phyloP scores from a whole-genome alignment of 1,140 invertebrate species.

The Leptoteleia sp. region DNA sequence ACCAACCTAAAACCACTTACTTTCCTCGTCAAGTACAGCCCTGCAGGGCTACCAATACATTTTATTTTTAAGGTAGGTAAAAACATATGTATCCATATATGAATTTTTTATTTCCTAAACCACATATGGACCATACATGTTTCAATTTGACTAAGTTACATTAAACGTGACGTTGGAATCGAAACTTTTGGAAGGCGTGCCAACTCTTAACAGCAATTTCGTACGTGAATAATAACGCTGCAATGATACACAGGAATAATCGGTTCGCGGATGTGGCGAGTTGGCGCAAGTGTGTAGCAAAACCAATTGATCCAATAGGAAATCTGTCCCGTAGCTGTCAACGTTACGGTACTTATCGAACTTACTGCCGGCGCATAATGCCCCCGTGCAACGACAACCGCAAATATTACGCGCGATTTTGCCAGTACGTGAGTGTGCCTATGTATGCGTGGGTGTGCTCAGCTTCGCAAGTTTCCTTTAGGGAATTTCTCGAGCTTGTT shows the following conservation, averaged over 20 bases:
- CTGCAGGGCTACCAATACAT: too few relatives aligned
- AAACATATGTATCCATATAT: too few relatives aligned
- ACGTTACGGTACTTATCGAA: neutral
- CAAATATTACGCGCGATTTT: constrained; percentile 7
- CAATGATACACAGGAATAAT: neutral
- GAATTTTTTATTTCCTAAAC: too few relatives aligned
- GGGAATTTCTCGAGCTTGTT: constrained; percentile 33
- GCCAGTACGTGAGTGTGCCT: too few relatives aligned
- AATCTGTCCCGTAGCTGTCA: neutral
- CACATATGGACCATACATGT: too few relatives aligned
- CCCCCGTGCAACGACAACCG: too few relatives aligned
- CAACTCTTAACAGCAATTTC: neutral
- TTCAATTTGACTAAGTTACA: too few relatives aligned
- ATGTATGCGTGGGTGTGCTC: constrained; percentile 19
- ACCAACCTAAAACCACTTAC: too few relatives aligned
- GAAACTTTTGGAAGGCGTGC: too few relatives aligned
- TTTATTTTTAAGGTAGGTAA: too few relatives aligned
- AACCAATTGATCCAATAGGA: neutral
- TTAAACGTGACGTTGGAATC: too few relatives aligned
- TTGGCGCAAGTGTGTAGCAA: neutral
- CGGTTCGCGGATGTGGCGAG: neutral
- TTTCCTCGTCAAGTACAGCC: too few relatives aligned
- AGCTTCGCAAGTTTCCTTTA: constrained; percentile 26
- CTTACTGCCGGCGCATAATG: neutral
- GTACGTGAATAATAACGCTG: neutral